Base-by-base conservation (phyloP, 1,140 invertebrate genomes). In the Musca domestica region DNA sequence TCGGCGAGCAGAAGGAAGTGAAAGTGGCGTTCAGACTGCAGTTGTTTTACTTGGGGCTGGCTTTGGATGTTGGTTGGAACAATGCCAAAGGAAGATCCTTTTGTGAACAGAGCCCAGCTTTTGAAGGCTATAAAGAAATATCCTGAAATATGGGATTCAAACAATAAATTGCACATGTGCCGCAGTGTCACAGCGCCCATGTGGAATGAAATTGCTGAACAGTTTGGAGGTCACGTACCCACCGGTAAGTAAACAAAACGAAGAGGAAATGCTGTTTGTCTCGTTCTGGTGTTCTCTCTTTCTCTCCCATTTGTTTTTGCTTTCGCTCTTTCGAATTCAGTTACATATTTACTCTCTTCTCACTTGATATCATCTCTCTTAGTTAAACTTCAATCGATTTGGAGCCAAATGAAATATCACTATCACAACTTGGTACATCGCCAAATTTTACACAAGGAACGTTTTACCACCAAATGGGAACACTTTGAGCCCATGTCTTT, bases 321-420 rank as follows among this genome's bases (percentile, higher is more conserved):
- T 19, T 64, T 64, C 17, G 10, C n/a, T 56, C n/a, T 41, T 34
- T 34, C 17, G 14, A 61, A 58, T 58, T 23, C 7, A 34, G n/a
- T 61, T 41, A 7, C 2, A 2, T 41, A 41, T n/a, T 2, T 23
- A 25, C 10, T 3, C 12, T 14, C 34, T 64, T 5, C 2, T 2
- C 17, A 15, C 17, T 46, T 27, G n/a, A 0, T 51, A 41, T 52
- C 17, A 15, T 22, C 1, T 20, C 27, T 56, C 30, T 19, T 34
- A 80, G 77, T 80, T 2, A 80, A 80, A 65, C 64, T 80, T 19
- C 77, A 80, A 58, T 80, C 77, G 6, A 80, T 80, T 22, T 80
- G 77, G 77, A 80, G 77, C 41, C 77, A 80, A 65, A 80, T 80
- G 77, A 80, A 80, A 69, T 80, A 80, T 34, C 77, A 80, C 51